These are phyloP conservation scores for Eupeodes latifasciatus DNA, from an alignment of 2,888 invertebrate genomes.

Conservation along the genomic window DNA sequence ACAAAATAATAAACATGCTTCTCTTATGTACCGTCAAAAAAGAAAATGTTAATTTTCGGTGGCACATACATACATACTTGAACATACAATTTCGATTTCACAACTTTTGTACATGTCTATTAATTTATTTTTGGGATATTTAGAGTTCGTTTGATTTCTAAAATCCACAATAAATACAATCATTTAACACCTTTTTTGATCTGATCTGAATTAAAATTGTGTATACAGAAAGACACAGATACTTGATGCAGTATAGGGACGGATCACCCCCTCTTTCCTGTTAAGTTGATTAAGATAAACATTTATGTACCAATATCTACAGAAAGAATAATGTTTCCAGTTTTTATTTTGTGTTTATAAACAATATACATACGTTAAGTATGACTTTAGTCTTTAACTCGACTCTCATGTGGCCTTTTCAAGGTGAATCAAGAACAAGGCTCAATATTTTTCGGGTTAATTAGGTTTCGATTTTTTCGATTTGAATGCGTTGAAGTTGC, in stretches of 20 bases:
- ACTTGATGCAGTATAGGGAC: no score
- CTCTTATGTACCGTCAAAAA: no score
- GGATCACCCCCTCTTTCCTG: no score
- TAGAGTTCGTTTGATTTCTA: background rate
- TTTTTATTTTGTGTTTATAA: background rate
- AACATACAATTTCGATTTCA: background rate
- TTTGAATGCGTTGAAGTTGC: background rate
- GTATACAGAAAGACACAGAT: no score
- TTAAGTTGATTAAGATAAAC: slow-evolving; percentile 5
- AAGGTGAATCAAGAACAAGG: slow-evolving; percentile 15
- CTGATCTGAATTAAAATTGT: slow-evolving; percentile 1
- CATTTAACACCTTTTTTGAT: slow-evolving; percentile 12
- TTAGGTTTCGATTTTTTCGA: background rate
- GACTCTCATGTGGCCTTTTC: slow-evolving; percentile 6
- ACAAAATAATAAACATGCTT: no score
- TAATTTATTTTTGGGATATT: no score
- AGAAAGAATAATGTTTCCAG: slow-evolving; percentile 7
- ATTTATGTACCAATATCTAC: background rate
- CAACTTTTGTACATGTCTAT: background rate
- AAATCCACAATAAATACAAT: background rate
- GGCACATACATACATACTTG: no score
- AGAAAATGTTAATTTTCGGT: no score
- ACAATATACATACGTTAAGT: background rate
- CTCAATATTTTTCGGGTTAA: slow-evolving; percentile 20
- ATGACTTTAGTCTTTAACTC: background rate